phyloP scores from a whole-genome alignment of 2,797 vertebrate species.

The Microctenopoma steveboyesi region DNA sequence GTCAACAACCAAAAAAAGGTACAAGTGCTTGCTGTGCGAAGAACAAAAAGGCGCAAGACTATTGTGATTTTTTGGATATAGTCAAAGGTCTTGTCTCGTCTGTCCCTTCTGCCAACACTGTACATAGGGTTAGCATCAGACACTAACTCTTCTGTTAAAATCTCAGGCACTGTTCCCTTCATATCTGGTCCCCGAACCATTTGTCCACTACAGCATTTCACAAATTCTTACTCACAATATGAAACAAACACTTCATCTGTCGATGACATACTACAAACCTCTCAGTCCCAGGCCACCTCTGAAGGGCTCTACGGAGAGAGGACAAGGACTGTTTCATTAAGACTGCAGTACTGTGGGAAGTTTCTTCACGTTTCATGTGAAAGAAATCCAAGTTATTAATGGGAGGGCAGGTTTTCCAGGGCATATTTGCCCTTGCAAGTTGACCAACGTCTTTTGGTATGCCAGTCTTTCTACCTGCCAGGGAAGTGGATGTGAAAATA shows the following conservation, averaged over 20 bases:
- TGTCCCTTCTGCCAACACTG: conserved; percentile 11
- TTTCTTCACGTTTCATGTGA: conserved; percentile 11
- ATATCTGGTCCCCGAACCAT: conserved; percentile 55
- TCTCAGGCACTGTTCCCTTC: conserved; percentile 64
- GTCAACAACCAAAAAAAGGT: conserved; percentile 43
- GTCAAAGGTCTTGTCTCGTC: conserved; percentile 25
- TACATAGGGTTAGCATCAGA: conserved; percentile 7
- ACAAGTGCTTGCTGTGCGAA: conserved; percentile 52
- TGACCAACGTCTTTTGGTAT: background rate
- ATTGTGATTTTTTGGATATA: conserved; percentile 48
- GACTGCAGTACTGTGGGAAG: conserved; percentile 8
- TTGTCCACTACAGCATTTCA: conserved; percentile 34
- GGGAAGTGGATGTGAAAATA: conserved; percentile 85
- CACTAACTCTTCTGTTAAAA: conserved; percentile 5
- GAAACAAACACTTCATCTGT: conserved; percentile 30
- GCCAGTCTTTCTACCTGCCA: conserved; percentile 51
- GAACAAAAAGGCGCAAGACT: conserved; percentile 54
- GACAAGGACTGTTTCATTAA: conserved; percentile 30
- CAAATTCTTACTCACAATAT: conserved; percentile 21
- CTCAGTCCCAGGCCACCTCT: conserved; percentile 10
- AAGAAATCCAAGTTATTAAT: conserved; percentile 1
- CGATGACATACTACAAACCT: conserved; percentile 36
- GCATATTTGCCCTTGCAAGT: background rate
- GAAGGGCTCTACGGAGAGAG: conserved; percentile 18
- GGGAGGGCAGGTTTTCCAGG: background rate